Base-by-base conservation (phyloP, 2,797 vertebrate genomes). In the Poliocrania exsul region DNA sequence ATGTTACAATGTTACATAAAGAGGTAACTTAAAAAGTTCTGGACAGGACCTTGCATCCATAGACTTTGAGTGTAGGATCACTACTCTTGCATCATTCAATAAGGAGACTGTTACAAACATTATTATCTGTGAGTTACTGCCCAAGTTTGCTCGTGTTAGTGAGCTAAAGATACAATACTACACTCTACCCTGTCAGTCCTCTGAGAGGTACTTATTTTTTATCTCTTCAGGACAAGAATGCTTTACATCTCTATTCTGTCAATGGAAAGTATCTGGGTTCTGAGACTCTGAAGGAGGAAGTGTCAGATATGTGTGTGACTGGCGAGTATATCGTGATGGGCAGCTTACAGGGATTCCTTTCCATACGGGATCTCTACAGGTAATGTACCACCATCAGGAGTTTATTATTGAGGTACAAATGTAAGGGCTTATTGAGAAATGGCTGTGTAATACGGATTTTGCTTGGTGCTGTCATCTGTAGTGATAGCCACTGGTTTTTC, bases 321-420 rank as follows among this genome's bases (percentile, higher is more conserved):
- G 98, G 99, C 47, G 99, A 99, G 93, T 97, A 98, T 61, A 98
- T 99, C 0, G 97, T 99, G 92, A 98, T 98, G 50, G 99, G 99
- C 91, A 99, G 99, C 40, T 98, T 99, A 79, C 99, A 99, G 95
- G 99, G 99, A 42, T 98, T 98, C 97, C 98, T 99, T 50, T 99
- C 99, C 70, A 98, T 99, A 97, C 97, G 99, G 85, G 98, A 99
- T 92, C 98, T 99, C 47, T 98, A 99, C 98, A 99, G 99, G 99
- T 99, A 97, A 97, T 6, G 67, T 73, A 28, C 60, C 53, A 66
- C 42, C 69, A 31, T 75, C 54, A 51, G 9, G 33, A 49, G 46
- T 35, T 78, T 86, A 50, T 40, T 77, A 51, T 0, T 61, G 65
- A 74, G 21, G 17, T 85, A 28, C 19, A 81, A 49, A 53, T 67